Evolutionary conservation across 37 sponge, comb jelly and placozoan species (phyloP).

Genomic region (Mnemiopsis leidyi): DNA sequence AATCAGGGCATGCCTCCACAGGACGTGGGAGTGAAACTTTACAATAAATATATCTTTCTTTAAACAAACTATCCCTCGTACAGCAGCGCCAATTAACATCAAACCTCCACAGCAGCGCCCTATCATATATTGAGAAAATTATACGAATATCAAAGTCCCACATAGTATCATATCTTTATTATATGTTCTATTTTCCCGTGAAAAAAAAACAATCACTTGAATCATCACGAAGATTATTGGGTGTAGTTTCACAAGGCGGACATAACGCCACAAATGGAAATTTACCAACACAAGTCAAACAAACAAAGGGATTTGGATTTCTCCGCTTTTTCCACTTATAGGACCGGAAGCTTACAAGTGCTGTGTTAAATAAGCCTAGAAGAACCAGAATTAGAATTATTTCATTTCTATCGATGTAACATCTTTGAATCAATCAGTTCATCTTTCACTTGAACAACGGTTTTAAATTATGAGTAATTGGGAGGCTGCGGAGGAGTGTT

Average conservation of each 20-base stretch:
- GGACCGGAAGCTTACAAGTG: too few species aligned
- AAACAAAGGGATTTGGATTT: neutral
- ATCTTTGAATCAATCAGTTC: too few species aligned
- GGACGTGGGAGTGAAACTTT: neutral
- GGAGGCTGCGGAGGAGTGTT: neutral
- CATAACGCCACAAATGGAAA: neutral
- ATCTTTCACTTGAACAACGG: too few species aligned
- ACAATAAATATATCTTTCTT: neutral
- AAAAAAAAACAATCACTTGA: neutral
- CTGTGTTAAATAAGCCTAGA: too few species aligned
- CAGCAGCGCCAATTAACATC: neutral
- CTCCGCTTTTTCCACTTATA: too few species aligned
- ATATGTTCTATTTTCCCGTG: neutral
- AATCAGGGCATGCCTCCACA: neutral
- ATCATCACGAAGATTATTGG: neutral
- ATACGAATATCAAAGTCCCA: neutral
- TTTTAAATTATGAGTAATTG: neutral
- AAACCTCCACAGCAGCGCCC: neutral
- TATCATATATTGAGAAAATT: neutral
- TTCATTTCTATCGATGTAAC: too few species aligned
- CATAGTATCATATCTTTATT: neutral
- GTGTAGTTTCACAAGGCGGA: neutral
- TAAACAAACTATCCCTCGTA: neutral
- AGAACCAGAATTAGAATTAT: too few species aligned
- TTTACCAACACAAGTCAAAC: neutral